A percentile compares a stretch with the other conserved stretches of the same genome.
Evolutionary conservation across 2,797 vertebrate species (phyloP).

Genomic region (Petrocephalus sullivani): DNA sequence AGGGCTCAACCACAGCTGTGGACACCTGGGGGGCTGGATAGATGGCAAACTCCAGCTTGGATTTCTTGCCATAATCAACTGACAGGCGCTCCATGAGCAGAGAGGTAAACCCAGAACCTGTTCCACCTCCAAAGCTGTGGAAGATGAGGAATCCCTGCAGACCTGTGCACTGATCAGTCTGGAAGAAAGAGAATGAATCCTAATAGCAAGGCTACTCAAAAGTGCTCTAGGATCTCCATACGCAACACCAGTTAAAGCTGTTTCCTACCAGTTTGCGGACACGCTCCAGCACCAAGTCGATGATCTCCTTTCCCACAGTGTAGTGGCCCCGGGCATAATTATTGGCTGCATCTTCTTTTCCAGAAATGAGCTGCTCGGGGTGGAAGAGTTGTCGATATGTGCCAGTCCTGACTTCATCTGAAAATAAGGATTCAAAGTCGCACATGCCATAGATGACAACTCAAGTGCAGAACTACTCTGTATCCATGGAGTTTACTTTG

Average conservation of each 20-base stretch:
- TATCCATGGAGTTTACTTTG: neutral
- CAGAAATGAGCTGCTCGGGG: slow-evolving; percentile 76
- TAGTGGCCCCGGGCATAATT: slow-evolving; percentile 69
- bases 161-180: slow-evolving; percentile 60
- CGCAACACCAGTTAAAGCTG: neutral
- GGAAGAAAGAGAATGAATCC: slow-evolving; percentile 8
- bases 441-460: neutral
- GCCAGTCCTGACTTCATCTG: slow-evolving; percentile 77
- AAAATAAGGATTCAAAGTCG: neutral
- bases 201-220: neutral
- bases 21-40: slow-evolving; percentile 63
- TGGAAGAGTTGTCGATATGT: slow-evolving; percentile 75
- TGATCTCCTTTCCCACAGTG: slow-evolving; percentile 63
- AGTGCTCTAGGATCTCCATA: neutral
- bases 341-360: slow-evolving; percentile 68
- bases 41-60: slow-evolving; percentile 62
- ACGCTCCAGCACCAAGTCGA: slow-evolving; percentile 61
- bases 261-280: slow-evolving; percentile 61
- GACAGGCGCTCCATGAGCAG: slow-evolving; percentile 62
- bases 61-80: slow-evolving; percentile 65
- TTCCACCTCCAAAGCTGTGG: slow-evolving; percentile 61
- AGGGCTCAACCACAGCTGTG: slow-evolving; percentile 59
- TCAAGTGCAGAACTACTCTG: neutral
- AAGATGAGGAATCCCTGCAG: slow-evolving; percentile 65
- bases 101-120: slow-evolving; percentile 62